Evolutionary conservation across 2,797 vertebrate species (phyloP), one percentile per base, ranked within the genome.

Genomic region (Pseudochaenichthys georgianus): DNA sequence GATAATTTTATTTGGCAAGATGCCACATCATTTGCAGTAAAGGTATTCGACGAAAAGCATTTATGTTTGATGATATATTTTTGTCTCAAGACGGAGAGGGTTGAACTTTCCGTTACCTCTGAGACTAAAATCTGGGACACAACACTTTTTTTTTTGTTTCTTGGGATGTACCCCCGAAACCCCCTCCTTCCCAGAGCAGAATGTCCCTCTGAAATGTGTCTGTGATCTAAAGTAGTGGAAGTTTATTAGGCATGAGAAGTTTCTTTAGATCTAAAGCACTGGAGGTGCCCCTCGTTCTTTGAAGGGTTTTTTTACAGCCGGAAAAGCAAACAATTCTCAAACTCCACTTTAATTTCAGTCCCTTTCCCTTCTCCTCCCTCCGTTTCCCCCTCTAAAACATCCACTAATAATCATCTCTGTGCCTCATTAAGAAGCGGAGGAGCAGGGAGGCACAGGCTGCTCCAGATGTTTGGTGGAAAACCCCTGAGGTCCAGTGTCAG

Each of bases 381-480:
- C 0, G 0, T 17, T 64, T 64, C 31, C 69, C 75, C 75, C 70
- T 67, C 67, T 58, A 57, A 88, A 90, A 76, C 85, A 82, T 51
- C 81, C 77, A 63, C 88, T 92, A 90, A 92, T 93, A 92, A 93
- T 86, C 83, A 89, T 87, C 89, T 82, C 75, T 63, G 83, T 53
- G 84, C 81, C 92, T 94, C 91, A 93, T 93, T 93, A 93, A 89
- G 83, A 74, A 86, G 61, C 68, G 70, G 77, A 76, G 73, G 51
- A 90, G 82, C 13, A 3, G 75, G 2, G 75, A 78, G 81, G 78
- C 85, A 42, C 69, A 43, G 73, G 69, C 88, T 84, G 82, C 86
- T 90, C 87, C 92, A 94, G 92, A 93, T 93, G 93, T 92, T 88
- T 77, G 71, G 53, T 62, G 78, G 73, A 82, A 89, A 86, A 51